Evolutionary conservation across 2,888 invertebrate species (phyloP).

Genomic region (Heteromurus nitidus): DNA sequence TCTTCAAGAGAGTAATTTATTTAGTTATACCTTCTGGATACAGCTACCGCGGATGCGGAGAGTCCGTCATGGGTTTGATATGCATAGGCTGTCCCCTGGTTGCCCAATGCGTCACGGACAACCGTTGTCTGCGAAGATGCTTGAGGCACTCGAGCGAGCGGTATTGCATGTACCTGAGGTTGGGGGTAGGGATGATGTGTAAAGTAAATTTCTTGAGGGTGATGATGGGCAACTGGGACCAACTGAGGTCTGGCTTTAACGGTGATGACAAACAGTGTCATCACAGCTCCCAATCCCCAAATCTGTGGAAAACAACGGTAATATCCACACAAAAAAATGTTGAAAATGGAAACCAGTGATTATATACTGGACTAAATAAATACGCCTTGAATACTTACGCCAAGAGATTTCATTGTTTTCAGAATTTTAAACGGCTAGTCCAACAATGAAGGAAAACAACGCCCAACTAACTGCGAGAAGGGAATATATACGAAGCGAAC

Average conservation of each 20-base stretch:
- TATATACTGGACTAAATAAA: too few relatives aligned
- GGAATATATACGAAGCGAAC: neutral
- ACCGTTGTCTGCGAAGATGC: slow-evolving; percentile 64
- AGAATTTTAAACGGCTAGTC: neutral
- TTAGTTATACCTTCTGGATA: slow-evolving; percentile 60
- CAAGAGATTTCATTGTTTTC: neutral
- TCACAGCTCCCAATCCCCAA: neutral
- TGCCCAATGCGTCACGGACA: slow-evolving; percentile 69
- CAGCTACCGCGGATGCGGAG: slow-evolving; percentile 66
- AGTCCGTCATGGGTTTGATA: slow-evolving; percentile 68
- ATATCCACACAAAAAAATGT: neutral
- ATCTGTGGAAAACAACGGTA: neutral
- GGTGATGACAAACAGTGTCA: slow-evolving; percentile 13
- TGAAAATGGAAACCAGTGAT: too few relatives aligned
- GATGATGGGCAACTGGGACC: slow-evolving; percentile 10
- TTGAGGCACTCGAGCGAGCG: slow-evolving; percentile 11
- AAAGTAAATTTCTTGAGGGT: slow-evolving; percentile 32
- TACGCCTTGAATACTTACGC: neutral
- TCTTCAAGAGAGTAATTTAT: too few relatives aligned
- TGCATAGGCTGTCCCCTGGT: slow-evolving; percentile 71
- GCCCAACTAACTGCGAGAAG: neutral
- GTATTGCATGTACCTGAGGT: too few relatives aligned
- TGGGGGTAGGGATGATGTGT: too few relatives aligned
- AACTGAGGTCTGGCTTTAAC: slow-evolving; percentile 1
- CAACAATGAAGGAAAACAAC: neutral